phyloP scores from a whole-genome alignment of 2,888 invertebrate genomes.

The Drosophila imparisetae region DNA sequence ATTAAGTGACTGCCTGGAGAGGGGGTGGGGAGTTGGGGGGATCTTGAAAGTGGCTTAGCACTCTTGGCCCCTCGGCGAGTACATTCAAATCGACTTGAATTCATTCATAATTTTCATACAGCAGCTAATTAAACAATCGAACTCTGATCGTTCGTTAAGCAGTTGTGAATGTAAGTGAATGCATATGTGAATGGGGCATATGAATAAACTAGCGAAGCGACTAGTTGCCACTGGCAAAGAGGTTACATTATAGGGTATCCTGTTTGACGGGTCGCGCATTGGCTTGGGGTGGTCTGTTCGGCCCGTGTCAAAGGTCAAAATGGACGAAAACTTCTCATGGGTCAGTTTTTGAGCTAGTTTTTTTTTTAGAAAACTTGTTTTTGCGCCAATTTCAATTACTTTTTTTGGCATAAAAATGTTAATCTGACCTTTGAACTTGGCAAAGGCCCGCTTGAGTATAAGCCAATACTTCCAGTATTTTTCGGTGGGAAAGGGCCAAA shows the following conservation, averaged over 20 bases:
- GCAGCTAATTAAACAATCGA: constrained; percentile 77
- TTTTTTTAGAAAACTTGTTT: constrained; percentile 69
- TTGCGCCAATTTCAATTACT: constrained; percentile 50
- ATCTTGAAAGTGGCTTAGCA: constrained; percentile 16
- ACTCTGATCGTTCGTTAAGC: constrained; percentile 70
- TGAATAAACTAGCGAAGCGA: constrained; percentile 28
- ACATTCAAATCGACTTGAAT: constrained; percentile 32
- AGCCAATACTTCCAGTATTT: constrained; percentile 54
- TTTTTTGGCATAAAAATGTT: constrained; percentile 54
- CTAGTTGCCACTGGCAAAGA: constrained; percentile 7
- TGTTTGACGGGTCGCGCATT: constrained; percentile 55
- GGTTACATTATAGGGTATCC: constrained; percentile 40
- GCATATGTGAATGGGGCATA: constrained; percentile 15
- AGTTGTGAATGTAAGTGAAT: constrained; percentile 44
- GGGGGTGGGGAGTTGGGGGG: neutral
- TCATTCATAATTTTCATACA: constrained; percentile 69
- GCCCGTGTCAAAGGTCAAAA: constrained; percentile 76
- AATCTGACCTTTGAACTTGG: constrained; percentile 74
- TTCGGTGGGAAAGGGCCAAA: constrained; percentile 53
- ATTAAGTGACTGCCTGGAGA: constrained; percentile 61
- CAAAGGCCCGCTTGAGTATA: constrained; percentile 47
- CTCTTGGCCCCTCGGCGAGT: constrained; percentile 13
- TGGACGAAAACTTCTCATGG: constrained; percentile 79
- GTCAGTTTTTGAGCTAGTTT: constrained; percentile 51
- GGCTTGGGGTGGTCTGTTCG: constrained; percentile 57